Conservation (phyloP, 1,140 invertebrate genomes). For the Metopolophium dirhodum region DNA sequence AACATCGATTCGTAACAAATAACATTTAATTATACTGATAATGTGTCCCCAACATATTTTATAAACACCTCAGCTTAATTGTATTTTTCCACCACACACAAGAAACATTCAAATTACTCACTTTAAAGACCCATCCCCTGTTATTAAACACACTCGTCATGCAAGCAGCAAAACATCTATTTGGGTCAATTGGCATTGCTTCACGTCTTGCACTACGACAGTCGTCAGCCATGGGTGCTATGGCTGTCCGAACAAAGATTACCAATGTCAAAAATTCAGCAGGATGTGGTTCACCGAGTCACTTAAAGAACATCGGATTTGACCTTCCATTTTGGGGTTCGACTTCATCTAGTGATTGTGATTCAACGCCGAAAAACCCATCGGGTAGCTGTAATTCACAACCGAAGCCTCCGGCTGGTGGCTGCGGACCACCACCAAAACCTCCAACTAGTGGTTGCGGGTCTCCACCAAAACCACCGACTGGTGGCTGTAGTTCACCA, state of each 20-base stretch:
- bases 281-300: neutral
- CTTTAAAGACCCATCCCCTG: too few relatives aligned
- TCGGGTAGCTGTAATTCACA: too few relatives aligned
- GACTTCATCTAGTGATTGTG: too few relatives aligned
- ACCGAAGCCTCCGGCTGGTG: too few relatives aligned
- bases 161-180: neutral
- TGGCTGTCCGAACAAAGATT: neutral
- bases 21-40: too few relatives aligned
- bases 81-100: neutral
- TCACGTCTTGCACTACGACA: neutral
- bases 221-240: rapidly evolving
- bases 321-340: neutral
- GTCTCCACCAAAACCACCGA: too few relatives aligned
- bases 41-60: neutral
- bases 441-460: too few relatives aligned
- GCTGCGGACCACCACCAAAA: too few relatives aligned
- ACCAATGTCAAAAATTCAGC: neutral
- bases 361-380: too few relatives aligned
- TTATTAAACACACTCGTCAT: neutral
- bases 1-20: neutral
- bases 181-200: neutral
- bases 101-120: neutral
- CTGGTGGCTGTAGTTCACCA: too few relatives aligned
- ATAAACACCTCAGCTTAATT: neutral
- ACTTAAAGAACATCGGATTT: neutral